Conservation (phyloP, 2,888 invertebrate species). For the Cantharis flavilabris region DNA sequence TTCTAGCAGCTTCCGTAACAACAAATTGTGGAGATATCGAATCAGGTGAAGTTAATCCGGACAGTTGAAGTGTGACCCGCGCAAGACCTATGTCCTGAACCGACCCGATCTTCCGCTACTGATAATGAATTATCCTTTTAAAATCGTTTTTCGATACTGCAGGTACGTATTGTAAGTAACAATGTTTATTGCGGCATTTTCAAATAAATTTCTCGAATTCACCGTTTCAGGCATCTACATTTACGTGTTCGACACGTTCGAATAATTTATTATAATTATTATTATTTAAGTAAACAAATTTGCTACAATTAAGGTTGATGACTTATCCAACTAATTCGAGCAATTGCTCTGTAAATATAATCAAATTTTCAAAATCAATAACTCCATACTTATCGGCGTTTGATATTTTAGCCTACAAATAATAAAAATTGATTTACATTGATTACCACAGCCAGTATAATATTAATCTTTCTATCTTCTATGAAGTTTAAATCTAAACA, state of each 20-base stretch:
- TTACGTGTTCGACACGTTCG: background rate
- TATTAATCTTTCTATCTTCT: background rate
- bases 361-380: constrained; percentile 1
- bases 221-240: background rate
- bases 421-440: background rate
- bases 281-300: background rate
- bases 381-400: background rate
- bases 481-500: background rate
- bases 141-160: constrained; percentile 14
- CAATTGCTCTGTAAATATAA: background rate
- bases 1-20: constrained; percentile 43
- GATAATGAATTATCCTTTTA: constrained; percentile 33
- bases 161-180: background rate
- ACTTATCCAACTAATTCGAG: background rate
- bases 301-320: background rate
- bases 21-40: constrained; percentile 42
- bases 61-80: constrained; percentile 30
- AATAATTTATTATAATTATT: constrained; percentile 3
- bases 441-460: background rate
- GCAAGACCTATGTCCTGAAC: constrained; percentile 32
- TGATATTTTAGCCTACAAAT: background rate
- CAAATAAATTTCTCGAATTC: background rate
- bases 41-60: constrained; percentile 32
- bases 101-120: constrained; percentile 35
- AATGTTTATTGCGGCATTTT: background rate